Evolutionary conservation across 2,113 vertebrate species (phyloP).

Genomic region (Oreochromis niloticus): DNA sequence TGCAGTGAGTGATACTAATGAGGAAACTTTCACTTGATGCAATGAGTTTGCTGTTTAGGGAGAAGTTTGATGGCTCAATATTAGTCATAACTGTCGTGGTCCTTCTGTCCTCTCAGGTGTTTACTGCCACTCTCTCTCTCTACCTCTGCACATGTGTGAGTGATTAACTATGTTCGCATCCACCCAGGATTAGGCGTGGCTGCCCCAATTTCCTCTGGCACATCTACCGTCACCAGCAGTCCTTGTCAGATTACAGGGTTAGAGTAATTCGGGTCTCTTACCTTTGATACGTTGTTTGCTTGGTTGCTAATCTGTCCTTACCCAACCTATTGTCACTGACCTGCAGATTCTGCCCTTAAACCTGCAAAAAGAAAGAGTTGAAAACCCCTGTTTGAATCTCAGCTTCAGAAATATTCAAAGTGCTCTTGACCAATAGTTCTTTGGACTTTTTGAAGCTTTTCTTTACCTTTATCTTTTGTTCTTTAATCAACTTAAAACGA

Average conservation of each 20-base stretch:
- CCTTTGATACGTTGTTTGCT: background rate
- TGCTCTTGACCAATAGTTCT: background rate
- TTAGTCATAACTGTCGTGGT: background rate
- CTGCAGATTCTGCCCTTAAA: background rate
- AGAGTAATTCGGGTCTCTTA: background rate
- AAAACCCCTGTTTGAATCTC: background rate
- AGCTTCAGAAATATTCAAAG: background rate
- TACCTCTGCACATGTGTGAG: background rate
- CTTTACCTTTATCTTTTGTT: rapidly evolving
- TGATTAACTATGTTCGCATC: background rate
- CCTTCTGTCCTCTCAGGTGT: background rate
- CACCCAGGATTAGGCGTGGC: background rate
- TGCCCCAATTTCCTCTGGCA: background rate
- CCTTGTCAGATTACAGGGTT: background rate
- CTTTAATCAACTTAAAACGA: background rate
- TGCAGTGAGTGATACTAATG: background rate
- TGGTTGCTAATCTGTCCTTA: background rate
- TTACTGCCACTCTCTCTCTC: background rate
- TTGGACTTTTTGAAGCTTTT: background rate
- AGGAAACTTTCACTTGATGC: background rate
- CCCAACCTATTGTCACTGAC: background rate
- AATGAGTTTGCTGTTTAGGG: background rate
- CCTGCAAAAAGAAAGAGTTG: background rate
- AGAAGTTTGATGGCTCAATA: background rate
- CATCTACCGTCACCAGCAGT: background rate